Evolutionary conservation across 1,140 invertebrate genomes (phyloP).

Genomic region (Melitaea cinxia): DNA sequence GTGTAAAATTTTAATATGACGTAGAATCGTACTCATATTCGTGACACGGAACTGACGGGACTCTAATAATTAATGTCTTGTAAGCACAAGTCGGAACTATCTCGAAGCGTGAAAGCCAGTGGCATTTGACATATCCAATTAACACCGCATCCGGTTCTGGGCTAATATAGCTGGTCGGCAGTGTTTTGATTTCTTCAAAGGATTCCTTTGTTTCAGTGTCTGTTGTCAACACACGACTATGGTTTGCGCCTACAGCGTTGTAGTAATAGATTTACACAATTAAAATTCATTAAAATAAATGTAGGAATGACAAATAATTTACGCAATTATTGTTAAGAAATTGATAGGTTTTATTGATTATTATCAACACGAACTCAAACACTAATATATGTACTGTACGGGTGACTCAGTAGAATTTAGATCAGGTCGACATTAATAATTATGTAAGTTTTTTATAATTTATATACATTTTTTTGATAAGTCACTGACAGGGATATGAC

Average conservation of each 20-base stretch:
- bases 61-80: slow-evolving; percentile 71
- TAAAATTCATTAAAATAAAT: neutral
- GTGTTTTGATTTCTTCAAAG: slow-evolving; percentile 48
- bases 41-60: slow-evolving; percentile 20
- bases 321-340: too few species aligned
- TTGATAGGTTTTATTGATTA: too few species aligned
- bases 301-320: neutral
- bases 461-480: too few species aligned
- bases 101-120: slow-evolving; percentile 67
- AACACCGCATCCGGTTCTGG: slow-evolving; percentile 64
- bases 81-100: slow-evolving; percentile 67
- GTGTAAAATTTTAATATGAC: slow-evolving; percentile 2
- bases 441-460: too few species aligned
- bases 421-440: too few species aligned
- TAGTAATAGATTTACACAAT: neutral
- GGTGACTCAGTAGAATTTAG: too few species aligned
- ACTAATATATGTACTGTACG: too few species aligned
- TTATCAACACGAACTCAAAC: too few species aligned
- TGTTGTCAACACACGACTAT: neutral
- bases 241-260: neutral
- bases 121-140: slow-evolving; percentile 79
- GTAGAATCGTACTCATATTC: neutral
- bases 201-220: slow-evolving; percentile 16
- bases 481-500: too few species aligned
- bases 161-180: slow-evolving; percentile 38